Evolutionary conservation across 2,888 invertebrate species (phyloP), one percentile per base, ranked within the genome.

Genomic region (Tuberolachnus salignus): DNA sequence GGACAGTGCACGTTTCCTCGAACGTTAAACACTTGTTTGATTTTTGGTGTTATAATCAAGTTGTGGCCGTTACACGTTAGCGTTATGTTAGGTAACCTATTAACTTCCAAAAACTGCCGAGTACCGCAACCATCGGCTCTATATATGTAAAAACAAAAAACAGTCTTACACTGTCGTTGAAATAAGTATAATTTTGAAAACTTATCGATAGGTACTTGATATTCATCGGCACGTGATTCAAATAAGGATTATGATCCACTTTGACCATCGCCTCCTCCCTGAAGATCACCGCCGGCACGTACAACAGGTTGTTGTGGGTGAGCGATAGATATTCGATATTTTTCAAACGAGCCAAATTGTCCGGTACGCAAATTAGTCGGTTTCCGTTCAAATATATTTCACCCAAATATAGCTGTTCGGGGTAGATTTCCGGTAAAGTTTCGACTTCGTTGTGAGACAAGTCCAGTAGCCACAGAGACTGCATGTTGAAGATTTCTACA

Each of bases 401-500:
- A 1, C 75, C 75, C 16, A 57, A 78, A 23, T 78, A 78, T 26
- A 78, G 51, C 34, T 19, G 34, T 11, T 78, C 75, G 13, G 75
- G 75, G 1, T 57, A 10, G n/a, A 78, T 51, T 59, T 78, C 75
- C 11, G 75, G 75, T 34, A 78, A 34, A 26, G 11, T 49, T 67
- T 69, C 67, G 1, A 78, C 67, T 57, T 49, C 34, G 10, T 78
- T 78, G 46, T 67, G 49, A 3, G 75, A 67, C 26, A 78, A 59
- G 6, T 78, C 67, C 23, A 78, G 21, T 14, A 78, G 26, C 75
- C 75, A 78, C 21, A 78, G 23, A 11, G 75, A 78, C n/a, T 19
- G 57, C 75, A 78, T 78, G 49, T 78, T 78, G n/a, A 78, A 26
- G 34, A 78, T 59, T 0, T 78, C 75, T 78, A n/a, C 13, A 21